A percentile compares a stretch with the other conserved stretches of the same genome.
phyloP scores from a whole-genome alignment of 2,888 invertebrate genomes.

The Eristalis pertinax region DNA sequence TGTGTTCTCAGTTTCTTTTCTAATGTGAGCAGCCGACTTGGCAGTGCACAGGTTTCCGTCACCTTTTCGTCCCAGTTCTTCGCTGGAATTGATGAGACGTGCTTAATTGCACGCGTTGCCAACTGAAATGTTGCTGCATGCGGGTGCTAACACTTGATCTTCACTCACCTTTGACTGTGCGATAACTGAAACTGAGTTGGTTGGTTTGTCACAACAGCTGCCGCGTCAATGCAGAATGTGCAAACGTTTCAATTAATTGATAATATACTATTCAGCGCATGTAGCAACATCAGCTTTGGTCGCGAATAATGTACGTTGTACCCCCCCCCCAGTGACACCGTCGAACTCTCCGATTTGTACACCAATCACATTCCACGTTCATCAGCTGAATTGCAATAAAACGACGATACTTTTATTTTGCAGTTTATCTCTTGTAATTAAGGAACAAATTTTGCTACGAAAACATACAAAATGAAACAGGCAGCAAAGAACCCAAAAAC shows the following conservation, averaged over 20 bases:
- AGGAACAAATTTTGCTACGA: conserved; percentile 55
- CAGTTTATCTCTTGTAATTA: conserved; percentile 60
- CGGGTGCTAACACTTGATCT: not conserved
- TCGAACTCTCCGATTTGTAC: conserved; percentile 10
- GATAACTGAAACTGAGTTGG: not conserved
- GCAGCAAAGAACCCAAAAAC: conserved; percentile 80
- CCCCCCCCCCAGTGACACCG: not conserved
- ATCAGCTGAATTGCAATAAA: not conserved
- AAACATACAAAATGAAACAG: conserved; percentile 79
- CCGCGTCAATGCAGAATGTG: not conserved
- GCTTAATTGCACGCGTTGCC: not conserved
- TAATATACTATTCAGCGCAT: not conserved
- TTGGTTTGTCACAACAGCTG: not conserved
- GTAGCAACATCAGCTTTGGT: conserved; percentile 12
- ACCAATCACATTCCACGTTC: not conserved
- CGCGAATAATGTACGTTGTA: conserved; percentile 22
- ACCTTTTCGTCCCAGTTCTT: too few species aligned
- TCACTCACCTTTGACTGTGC: not conserved
- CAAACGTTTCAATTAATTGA: not conserved
- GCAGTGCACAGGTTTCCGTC: not conserved
- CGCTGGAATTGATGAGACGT: not conserved
- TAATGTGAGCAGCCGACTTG: too few species aligned
- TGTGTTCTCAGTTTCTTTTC: not conserved
- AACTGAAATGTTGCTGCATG: not conserved
- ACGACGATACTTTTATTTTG: not conserved